Conservation (phyloP, 1,140 invertebrate species). For the Glossosoma conforme region DNA sequence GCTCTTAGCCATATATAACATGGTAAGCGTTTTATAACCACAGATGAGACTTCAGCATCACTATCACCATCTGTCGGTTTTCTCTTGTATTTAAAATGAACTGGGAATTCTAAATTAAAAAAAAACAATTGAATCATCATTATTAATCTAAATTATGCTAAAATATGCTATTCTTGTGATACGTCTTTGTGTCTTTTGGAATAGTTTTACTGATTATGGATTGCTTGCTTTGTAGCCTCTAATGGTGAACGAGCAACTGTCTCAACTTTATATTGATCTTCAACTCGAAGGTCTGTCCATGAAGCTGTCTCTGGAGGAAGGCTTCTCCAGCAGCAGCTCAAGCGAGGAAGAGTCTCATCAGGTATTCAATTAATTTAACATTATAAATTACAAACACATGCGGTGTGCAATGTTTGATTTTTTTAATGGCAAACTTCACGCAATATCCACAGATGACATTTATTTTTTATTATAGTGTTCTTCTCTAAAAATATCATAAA, state of each 20-base stretch:
- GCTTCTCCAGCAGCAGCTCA: conserved; percentile 56
- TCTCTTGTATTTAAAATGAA: too few relatives aligned
- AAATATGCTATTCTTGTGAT: background rate
- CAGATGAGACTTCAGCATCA: too few relatives aligned
- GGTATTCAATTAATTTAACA: conserved; percentile 3
- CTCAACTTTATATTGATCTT: conserved; percentile 65
- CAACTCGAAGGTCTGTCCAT: conserved; percentile 57
- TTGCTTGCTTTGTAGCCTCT: conserved; percentile 50
- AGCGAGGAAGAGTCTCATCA: conserved; percentile 47
- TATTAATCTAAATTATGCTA: background rate
- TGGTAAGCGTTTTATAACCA: too few relatives aligned
- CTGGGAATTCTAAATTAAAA: background rate
- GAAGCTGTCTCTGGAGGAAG: conserved; percentile 58
- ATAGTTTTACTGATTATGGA: conserved; percentile 6
- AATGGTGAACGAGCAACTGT: conserved; percentile 68
- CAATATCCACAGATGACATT: too few relatives aligned
- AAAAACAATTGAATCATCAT: background rate
- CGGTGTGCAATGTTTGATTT: too few relatives aligned
- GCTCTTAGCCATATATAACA: too few relatives aligned
- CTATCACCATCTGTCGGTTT: too few relatives aligned
- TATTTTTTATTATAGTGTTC: too few relatives aligned
- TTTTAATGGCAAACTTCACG: too few relatives aligned
- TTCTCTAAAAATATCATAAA: too few relatives aligned
- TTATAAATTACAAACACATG: too few relatives aligned
- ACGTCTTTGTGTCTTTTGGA: background rate